Evolutionary conservation across 2,888 invertebrate genomes (phyloP).

Genomic region (Rhamphomyia laevipes): DNA sequence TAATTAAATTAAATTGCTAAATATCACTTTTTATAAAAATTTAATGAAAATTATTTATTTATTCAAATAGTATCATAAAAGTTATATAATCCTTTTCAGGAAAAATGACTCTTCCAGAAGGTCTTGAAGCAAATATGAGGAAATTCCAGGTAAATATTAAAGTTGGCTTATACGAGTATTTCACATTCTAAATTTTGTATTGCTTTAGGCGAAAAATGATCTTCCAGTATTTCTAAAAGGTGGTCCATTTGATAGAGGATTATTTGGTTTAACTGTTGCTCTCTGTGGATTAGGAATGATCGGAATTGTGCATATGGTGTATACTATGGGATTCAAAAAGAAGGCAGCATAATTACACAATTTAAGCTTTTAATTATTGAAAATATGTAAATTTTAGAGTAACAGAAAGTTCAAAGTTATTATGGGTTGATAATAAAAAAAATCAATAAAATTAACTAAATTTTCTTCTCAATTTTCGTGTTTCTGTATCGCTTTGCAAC

Average conservation of each 20-base stretch:
- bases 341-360: conserved; percentile 16
- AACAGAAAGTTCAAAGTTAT: neutral
- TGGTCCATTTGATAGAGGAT: conserved; percentile 30
- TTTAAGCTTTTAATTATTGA: neutral
- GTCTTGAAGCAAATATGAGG: conserved; percentile 27
- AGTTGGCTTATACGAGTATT: neutral
- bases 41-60: neutral
- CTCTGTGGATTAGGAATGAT: conserved; percentile 33
- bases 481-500: too few species aligned
- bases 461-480: too few species aligned
- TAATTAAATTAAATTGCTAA: too few species aligned
- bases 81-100: neutral
- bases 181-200: conserved; percentile 3
- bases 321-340: conserved; percentile 32
- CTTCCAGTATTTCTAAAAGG: conserved; percentile 36
- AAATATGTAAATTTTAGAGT: neutral
- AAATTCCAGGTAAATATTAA: conserved; percentile 30
- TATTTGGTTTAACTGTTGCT: conserved; percentile 32
- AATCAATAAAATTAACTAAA: too few species aligned
- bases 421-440: too few species aligned
- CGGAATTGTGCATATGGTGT: conserved; percentile 26
- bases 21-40: too few species aligned
- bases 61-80: neutral
- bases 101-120: conserved; percentile 33
- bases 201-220: conserved; percentile 29